Evolutionary conservation across 1,140 invertebrate species (phyloP).

Genomic region (Pseudomyrmex concolor): DNA sequence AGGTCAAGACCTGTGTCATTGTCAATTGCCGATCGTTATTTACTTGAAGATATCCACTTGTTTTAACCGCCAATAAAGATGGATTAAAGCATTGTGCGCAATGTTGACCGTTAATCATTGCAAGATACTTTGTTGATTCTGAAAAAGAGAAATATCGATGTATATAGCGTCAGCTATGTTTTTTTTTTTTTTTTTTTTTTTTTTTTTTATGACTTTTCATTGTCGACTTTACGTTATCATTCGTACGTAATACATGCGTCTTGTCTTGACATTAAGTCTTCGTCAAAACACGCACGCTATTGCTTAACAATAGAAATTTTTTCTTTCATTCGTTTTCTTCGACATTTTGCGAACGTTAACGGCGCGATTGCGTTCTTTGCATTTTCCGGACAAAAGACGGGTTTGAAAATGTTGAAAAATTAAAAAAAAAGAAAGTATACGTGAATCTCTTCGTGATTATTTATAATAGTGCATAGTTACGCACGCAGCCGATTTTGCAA

Average conservation of each 20-base stretch:
- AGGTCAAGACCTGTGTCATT: neutral
- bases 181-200: neutral
- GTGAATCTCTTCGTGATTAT: neutral
- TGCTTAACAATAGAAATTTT: neutral
- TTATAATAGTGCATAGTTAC: neutral
- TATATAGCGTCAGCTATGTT: neutral
- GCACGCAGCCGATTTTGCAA: constrained; percentile 24
- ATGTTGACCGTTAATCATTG: neutral
- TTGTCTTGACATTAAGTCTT: neutral
- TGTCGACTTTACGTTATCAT: too few species aligned
- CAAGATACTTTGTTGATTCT: neutral
- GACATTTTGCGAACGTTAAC: neutral
- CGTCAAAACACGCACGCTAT: neutral
- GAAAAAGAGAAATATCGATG: neutral
- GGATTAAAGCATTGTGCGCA: neutral
- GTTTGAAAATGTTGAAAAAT: neutral
- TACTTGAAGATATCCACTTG: neutral
- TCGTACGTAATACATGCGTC: neutral
- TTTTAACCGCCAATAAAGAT: neutral
- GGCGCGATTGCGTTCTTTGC: neutral
- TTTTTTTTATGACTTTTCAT: too few species aligned
- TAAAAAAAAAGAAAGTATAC: neutral
- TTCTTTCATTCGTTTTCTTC: neutral
- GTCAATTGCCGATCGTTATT: constrained; percentile 2
- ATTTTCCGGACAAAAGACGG: neutral